Conservation (phyloP, 2,888 invertebrate genomes). For the Phengaris alcon region DNA sequence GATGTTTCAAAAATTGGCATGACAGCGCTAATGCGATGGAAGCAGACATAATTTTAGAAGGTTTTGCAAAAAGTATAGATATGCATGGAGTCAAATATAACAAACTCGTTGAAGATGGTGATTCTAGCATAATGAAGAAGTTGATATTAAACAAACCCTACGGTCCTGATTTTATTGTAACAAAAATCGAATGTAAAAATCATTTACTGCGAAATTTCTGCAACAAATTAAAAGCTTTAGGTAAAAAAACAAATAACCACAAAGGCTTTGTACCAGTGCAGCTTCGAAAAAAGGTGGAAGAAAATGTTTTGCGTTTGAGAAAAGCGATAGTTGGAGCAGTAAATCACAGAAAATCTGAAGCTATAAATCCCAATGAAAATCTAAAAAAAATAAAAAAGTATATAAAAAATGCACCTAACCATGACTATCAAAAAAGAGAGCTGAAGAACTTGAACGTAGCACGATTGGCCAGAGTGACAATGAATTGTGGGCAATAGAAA, state of each 20-base stretch:
- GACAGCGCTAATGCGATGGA: constrained; percentile 15
- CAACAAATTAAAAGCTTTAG: too few relatives aligned
- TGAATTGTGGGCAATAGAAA: neutral
- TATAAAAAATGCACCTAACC: neutral
- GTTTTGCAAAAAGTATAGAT: neutral
- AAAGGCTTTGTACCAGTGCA: constrained; percentile 19
- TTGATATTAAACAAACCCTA: neutral
- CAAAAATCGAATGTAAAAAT: constrained; percentile 34
- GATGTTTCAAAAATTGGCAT: constrained; percentile 1
- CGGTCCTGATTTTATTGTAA: neutral
- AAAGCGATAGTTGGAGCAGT: neutral
- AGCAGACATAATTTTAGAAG: neutral
- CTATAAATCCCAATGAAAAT: neutral
- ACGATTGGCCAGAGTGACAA: neutral
- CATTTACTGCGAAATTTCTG: constrained; percentile 32
- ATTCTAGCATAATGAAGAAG: neutral
- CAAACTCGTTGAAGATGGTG: constrained; percentile 1
- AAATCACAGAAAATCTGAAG: neutral
- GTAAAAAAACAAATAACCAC: constrained; percentile 5
- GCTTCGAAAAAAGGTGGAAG: neutral
- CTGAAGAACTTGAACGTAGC: neutral
- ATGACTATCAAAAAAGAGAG: neutral
- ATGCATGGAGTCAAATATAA: constrained; percentile 19
- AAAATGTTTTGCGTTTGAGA: neutral
- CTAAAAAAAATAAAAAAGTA: neutral